Evolutionary conservation across 2,888 invertebrate species (phyloP).

Genomic region (Dicycla oo): DNA sequence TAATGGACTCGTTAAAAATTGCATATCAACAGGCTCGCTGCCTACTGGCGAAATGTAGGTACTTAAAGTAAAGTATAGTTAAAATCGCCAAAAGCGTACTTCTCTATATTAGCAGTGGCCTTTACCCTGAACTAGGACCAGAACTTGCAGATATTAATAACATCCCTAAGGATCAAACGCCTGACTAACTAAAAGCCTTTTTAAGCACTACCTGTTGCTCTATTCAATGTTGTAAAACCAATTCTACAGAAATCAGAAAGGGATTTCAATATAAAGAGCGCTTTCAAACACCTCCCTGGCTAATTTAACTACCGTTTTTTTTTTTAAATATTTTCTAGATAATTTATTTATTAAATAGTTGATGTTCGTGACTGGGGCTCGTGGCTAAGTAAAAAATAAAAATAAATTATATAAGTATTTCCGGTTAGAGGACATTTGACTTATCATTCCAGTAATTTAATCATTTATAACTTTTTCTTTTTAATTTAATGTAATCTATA

Average conservation of each 20-base stretch:
- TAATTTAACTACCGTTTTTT: background rate
- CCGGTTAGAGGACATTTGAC: too few species aligned
- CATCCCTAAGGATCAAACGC: slow-evolving; percentile 17
- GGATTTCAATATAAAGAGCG: background rate
- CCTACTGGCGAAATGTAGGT: too few species aligned
- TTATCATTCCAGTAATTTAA: too few species aligned
- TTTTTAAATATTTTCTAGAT: background rate
- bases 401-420: too few species aligned
- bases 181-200: slow-evolving; percentile 2
- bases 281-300: background rate
- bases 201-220: slow-evolving; percentile 32
- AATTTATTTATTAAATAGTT: background rate
- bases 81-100: background rate
- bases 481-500: too few species aligned
- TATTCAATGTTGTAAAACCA: slow-evolving; percentile 16
- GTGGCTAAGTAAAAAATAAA: too few species aligned
- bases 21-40: too few species aligned
- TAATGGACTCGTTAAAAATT: too few species aligned
- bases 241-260: slow-evolving; percentile 1
- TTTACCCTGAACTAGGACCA: background rate
- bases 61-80: background rate
- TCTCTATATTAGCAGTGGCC: background rate
- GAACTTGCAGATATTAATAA: slow-evolving; percentile 4
- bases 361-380: too few species aligned
- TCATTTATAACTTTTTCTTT: too few species aligned